Evolutionary conservation across 2,888 invertebrate genomes (phyloP).

Genomic region (Lithophane leautieri): DNA sequence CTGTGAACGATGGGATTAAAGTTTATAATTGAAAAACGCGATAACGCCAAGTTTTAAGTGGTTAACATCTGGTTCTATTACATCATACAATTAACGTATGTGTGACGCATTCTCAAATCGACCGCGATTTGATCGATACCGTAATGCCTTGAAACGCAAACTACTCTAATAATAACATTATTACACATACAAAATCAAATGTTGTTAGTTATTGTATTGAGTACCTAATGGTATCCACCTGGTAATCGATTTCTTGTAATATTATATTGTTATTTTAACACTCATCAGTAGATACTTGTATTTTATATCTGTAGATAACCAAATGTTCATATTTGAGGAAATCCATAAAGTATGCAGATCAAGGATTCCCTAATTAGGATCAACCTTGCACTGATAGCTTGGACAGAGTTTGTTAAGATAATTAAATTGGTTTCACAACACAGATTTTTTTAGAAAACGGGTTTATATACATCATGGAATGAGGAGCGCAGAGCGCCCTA

Average conservation of each 20-base stretch:
- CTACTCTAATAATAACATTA: background rate
- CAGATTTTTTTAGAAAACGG: too few species aligned
- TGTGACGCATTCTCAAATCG: constrained; percentile 20
- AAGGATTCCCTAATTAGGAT: too few species aligned
- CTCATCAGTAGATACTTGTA: background rate
- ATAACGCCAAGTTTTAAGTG: background rate
- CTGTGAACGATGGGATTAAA: background rate
- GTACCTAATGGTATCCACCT: background rate
- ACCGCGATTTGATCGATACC: background rate
- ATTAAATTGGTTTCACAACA: too few species aligned
- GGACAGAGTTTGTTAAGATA: too few species aligned
- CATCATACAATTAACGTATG: constrained; percentile 9
- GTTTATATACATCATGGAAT: too few species aligned
- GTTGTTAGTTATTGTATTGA: background rate
- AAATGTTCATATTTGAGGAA: too few species aligned
- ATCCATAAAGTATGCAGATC: too few species aligned
- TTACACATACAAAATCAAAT: too few species aligned
- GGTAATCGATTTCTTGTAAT: background rate
- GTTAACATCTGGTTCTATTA: constrained; percentile 2
- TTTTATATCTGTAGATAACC: background rate
- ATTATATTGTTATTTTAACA: background rate
- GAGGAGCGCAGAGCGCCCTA: too few species aligned
- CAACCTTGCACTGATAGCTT: too few species aligned
- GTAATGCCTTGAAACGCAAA: background rate
- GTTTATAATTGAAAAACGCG: constrained; percentile 3